Conservation (phyloP, 2,888 invertebrate species). For the Sepioteuthis lessoniana region DNA sequence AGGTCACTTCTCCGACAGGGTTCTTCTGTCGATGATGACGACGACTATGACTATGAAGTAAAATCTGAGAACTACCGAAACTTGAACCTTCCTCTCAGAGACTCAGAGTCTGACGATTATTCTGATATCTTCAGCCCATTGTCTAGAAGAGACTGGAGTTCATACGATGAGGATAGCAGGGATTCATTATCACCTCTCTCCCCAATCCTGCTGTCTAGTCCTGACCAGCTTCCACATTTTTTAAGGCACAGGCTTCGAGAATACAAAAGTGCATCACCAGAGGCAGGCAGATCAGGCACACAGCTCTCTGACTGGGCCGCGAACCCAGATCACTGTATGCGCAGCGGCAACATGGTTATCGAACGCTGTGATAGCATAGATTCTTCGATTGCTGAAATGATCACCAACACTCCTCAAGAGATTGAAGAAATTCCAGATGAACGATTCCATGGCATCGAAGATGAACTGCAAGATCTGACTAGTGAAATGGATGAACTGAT, state of each 20-base stretch:
- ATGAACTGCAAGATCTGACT: constrained; percentile 66
- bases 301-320: not conserved
- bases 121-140: not conserved
- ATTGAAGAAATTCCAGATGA: constrained; percentile 54
- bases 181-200: constrained; percentile 35
- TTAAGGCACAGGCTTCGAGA: constrained; percentile 63
- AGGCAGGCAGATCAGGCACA: constrained; percentile 46
- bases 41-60: not conserved
- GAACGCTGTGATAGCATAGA: constrained; percentile 47
- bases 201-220: not conserved
- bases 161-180: not conserved
- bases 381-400: constrained; percentile 41
- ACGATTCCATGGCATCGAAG: constrained; percentile 66
- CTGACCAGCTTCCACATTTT: constrained; percentile 59
- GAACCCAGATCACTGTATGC: not conserved
- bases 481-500: constrained; percentile 64
- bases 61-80: not conserved
- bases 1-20: not conserved
- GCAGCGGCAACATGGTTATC: not conserved
- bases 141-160: constrained; percentile 47
- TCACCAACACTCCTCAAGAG: constrained; percentile 40
- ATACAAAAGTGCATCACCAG: constrained; percentile 59
- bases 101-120: not conserved
- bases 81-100: not conserved
- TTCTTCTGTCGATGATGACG: not conserved